Evolutionary conservation across 2,797 vertebrate genomes (phyloP), one percentile per base, ranked within the genome.

Genomic region (Sphenodon punctatus): DNA sequence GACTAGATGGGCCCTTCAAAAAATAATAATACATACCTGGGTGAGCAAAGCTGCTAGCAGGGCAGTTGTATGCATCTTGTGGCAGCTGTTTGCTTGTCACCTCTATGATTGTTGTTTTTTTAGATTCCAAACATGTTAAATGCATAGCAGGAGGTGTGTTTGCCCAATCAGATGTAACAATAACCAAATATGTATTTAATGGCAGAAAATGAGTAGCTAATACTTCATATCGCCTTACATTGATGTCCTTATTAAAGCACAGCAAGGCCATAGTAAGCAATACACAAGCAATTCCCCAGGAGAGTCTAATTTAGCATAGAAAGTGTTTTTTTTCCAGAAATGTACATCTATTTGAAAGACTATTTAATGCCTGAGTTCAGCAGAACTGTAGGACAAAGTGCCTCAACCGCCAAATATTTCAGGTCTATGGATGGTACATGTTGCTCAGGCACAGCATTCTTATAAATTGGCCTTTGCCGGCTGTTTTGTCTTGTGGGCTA

Each of bases 401-500:
- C 58, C 75, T 48, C 6, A 74, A 46, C 66, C 67, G 48, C 48
- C 41, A 32, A 60, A 75, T 79, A 75, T 89, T 90, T 82, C 91
- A 79, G 63, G 17, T 45, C n/a, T 60, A 43, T 67, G 38, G 27
- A 66, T 72, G 69, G 72, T 80, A 12, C 49, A 60, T 73, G 85
- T 83, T 87, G 42, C 48, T 88, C 63, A 30, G 7, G 80, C 84
- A 86, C 56, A 49, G 32, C 64, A 11, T 32, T 85, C 79, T 46
- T 88, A 84, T 91, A 89, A 93, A 94, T 93, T 82, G 90, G 81
- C 80, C 70, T 63, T 86, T 75, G 78, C 82, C 91, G 92, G 91
- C 86, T 83, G 91, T 93, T 94, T 94, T 89, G 82, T 94, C 89
- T 94, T 84, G 87, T 92, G 88, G 68, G 82, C 82, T 78, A 89